Evolutionary conservation across 2,113 vertebrate genomes (phyloP).

Genomic region (Numenius arquata): DNA sequence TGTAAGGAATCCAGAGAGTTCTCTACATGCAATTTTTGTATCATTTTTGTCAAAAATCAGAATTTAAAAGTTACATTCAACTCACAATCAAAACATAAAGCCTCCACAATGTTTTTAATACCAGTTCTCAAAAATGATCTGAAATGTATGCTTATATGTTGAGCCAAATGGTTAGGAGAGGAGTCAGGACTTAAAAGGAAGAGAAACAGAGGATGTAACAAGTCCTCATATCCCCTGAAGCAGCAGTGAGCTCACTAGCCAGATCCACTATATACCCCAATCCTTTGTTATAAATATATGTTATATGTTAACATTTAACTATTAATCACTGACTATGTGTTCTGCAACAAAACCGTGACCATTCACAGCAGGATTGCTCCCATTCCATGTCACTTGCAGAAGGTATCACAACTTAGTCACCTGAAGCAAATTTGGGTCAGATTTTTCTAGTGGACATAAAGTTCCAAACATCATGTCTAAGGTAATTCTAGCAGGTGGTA

Average conservation of each 20-base stretch:
- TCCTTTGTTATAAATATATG: background rate
- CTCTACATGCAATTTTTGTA: background rate
- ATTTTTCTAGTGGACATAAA: background rate
- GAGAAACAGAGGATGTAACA: background rate
- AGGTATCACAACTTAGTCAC: background rate
- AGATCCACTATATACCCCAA: background rate
- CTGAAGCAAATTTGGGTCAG: background rate
- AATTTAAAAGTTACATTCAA: background rate
- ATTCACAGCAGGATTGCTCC: background rate
- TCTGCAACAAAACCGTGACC: background rate
- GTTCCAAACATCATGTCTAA: background rate
- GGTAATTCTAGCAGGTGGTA: background rate
- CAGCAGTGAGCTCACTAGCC: background rate
- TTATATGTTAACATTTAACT: background rate
- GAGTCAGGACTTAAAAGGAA: background rate
- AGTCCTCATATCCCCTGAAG: background rate
- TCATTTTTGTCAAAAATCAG: rapidly evolving
- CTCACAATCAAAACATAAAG: background rate
- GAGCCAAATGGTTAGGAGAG: background rate
- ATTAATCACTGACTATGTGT: rapidly evolving
- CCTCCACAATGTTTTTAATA: background rate
- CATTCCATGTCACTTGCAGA: background rate
- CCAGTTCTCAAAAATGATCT: background rate
- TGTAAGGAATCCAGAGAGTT: background rate
- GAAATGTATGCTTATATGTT: background rate